Conservation (phyloP, 2,888 invertebrate genomes). For the Blomia tropicalis region DNA sequence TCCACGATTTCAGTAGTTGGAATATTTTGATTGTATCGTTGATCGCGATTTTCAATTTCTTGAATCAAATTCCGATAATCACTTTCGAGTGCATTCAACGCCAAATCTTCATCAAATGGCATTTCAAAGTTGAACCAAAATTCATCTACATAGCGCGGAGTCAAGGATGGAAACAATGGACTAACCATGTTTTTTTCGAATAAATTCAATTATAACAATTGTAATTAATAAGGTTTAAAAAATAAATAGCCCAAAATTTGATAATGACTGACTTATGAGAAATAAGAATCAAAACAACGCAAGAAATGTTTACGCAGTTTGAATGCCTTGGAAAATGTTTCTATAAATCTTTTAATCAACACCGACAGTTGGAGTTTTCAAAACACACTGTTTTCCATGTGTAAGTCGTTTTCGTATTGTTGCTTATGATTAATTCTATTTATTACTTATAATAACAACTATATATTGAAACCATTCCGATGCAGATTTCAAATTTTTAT, state of each 20-base stretch:
- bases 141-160: conserved; percentile 22
- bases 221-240: not conserved
- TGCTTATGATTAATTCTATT: too few relatives aligned
- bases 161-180: conserved; percentile 26
- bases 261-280: too few relatives aligned
- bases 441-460: too few relatives aligned
- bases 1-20: conserved; percentile 10
- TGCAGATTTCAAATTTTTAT: too few relatives aligned
- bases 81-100: conserved; percentile 20
- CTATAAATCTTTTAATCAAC: not conserved
- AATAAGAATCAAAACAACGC: too few relatives aligned
- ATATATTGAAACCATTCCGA: too few relatives aligned
- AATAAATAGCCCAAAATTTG: not conserved
- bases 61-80: conserved; percentile 18
- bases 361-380: too few relatives aligned
- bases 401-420: too few relatives aligned
- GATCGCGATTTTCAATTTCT: conserved; percentile 18
- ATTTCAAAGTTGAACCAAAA: conserved; percentile 25
- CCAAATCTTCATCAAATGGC: conserved; percentile 25
- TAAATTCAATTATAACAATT: too few relatives aligned
- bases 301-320: not conserved
- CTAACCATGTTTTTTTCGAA: conserved; percentile 22
- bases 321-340: not conserved
- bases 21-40: not conserved
- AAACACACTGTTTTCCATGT: too few relatives aligned